Evolutionary conservation across 2,888 invertebrate genomes (phyloP).

Genomic region (Deroplatys truncata): DNA sequence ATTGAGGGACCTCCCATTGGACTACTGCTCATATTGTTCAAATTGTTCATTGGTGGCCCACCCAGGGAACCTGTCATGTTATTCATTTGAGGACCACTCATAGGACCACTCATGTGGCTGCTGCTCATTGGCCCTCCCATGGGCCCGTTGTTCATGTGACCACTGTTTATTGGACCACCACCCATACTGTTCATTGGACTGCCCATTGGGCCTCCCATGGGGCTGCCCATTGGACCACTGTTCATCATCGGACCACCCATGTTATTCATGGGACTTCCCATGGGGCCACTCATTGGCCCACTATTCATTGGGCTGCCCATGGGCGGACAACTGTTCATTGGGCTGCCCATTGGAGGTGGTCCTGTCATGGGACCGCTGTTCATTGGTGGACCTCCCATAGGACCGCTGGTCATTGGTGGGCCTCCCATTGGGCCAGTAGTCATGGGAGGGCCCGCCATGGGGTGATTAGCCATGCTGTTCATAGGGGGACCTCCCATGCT

Average conservation of each 20-base stretch:
- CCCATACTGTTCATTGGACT: constrained; percentile 32
- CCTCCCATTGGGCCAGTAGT: constrained; percentile 37
- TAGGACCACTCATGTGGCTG: constrained; percentile 25
- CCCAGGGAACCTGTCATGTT: constrained; percentile 62
- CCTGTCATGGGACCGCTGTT: constrained; percentile 60
- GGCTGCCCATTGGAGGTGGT: constrained; percentile 48
- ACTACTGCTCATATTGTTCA: constrained; percentile 38
- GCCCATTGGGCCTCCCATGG: constrained; percentile 49
- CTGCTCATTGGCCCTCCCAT: constrained; percentile 40
- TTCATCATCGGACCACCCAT: constrained; percentile 51
- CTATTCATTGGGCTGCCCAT: constrained; percentile 63
- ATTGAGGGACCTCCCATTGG: constrained; percentile 58
- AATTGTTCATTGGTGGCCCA: constrained; percentile 42
- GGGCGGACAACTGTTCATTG: constrained; percentile 56
- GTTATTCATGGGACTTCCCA: constrained; percentile 37
- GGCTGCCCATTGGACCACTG: constrained; percentile 53
- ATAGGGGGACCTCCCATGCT: constrained; percentile 45
- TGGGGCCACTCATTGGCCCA: constrained; percentile 46
- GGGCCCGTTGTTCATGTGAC: constrained; percentile 37
- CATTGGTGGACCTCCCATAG: constrained; percentile 59
- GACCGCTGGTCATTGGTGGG: constrained; percentile 43
- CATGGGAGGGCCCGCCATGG: constrained; percentile 33
- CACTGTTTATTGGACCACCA: constrained; percentile 29
- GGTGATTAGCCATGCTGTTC: constrained; percentile 34
- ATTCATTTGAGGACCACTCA: constrained; percentile 53